Conservation (phyloP, 2,888 invertebrate genomes). For the Campoplex capitator region DNA sequence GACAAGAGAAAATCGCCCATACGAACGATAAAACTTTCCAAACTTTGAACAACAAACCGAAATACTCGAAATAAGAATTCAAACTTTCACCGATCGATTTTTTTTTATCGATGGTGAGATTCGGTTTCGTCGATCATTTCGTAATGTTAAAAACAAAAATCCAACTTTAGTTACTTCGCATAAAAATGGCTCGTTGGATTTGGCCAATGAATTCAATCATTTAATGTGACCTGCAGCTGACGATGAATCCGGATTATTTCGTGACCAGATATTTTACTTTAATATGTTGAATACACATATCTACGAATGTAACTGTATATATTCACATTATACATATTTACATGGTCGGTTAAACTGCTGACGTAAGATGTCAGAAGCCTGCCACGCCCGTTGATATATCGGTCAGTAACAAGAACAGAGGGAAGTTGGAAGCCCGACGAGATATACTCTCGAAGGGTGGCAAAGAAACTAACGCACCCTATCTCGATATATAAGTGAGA, state of each 20-base stretch:
- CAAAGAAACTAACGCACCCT: slow-evolving; percentile 50
- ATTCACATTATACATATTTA: neutral
- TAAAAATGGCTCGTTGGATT: no score
- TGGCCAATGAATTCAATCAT: neutral
- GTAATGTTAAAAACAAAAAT: no score
- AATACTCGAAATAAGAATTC: neutral
- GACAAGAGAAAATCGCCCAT: neutral
- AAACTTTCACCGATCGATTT: neutral
- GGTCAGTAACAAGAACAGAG: slow-evolving; percentile 59
- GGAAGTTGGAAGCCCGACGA: slow-evolving; percentile 29
- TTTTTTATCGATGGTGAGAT: no score
- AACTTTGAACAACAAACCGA: neutral
- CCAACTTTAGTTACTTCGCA: no score
- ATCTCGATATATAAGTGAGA: slow-evolving; percentile 8
- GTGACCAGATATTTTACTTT: neutral
- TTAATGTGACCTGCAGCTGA: neutral
- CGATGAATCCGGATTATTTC: neutral
- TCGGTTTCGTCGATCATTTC: no score
- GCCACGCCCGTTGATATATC: slow-evolving; percentile 77
- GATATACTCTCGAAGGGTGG: slow-evolving; percentile 34
- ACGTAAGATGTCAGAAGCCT: slow-evolving; percentile 80
- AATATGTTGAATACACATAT: neutral
- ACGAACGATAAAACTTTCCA: neutral
- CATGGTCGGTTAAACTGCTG: slow-evolving; percentile 82
- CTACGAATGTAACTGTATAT: neutral